A percentile compares a stretch with the other conserved stretches of the same genome.
phyloP scores from a whole-genome alignment of 2,888 invertebrate genomes.

The Agonum fuliginosum region DNA sequence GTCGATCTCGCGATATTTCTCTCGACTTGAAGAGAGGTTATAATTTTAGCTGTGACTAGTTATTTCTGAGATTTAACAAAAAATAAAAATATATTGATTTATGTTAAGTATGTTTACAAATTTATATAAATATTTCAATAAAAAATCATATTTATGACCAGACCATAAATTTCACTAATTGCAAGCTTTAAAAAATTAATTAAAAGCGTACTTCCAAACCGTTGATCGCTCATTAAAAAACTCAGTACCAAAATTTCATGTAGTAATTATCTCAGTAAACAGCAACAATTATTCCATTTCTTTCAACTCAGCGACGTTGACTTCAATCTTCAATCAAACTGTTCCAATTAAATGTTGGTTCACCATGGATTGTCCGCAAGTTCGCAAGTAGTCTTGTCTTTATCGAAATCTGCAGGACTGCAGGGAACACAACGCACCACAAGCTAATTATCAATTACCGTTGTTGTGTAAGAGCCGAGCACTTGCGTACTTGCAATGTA shows the following conservation, averaged over 20 bases:
- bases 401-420: conserved; percentile 33
- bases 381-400: conserved; percentile 16
- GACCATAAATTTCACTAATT: too few relatives aligned
- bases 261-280: conserved; percentile 24
- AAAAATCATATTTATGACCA: too few relatives aligned
- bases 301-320: neutral
- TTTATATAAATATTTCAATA: too few relatives aligned
- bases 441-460: conserved; percentile 38
- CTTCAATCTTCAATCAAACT: neutral
- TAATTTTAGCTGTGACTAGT: too few relatives aligned
- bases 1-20: too few relatives aligned
- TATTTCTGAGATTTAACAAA: too few relatives aligned
- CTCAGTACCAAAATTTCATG: conserved; percentile 3
- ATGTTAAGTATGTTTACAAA: too few relatives aligned
- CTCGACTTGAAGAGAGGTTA: too few relatives aligned
- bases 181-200: too few relatives aligned
- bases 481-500: neutral
- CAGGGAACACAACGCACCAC: neutral
- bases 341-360: conserved; percentile 18
- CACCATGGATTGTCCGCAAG: neutral
- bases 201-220: neutral
- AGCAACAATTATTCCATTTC: neutral
- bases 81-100: too few relatives aligned
- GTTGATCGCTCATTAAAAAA: conserved; percentile 4
- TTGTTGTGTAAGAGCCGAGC: conserved; percentile 9